These are phyloP conservation scores for Melinopterus prodromus DNA, from an alignment of 2,888 invertebrate species.

Conservation along the genomic window DNA sequence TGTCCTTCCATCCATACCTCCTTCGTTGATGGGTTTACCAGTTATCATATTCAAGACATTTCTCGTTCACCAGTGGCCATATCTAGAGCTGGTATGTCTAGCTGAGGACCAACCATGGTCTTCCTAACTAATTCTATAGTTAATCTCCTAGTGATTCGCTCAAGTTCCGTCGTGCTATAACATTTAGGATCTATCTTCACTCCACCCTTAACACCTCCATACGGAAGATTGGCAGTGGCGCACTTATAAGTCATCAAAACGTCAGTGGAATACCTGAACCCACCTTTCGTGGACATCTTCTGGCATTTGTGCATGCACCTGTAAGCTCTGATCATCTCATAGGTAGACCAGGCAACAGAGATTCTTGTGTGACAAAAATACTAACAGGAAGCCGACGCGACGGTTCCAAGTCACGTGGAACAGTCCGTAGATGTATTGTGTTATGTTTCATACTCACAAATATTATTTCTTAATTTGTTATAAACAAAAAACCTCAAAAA, in stretches of 20 bases:
- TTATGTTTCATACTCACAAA: too few relatives aligned
- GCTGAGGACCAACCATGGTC: slow-evolving; percentile 69
- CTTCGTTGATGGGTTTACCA: slow-evolving; percentile 88
- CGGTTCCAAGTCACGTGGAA: too few relatives aligned
- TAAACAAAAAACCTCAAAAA: too few relatives aligned
- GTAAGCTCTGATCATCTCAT: slow-evolving; percentile 75
- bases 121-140: slow-evolving; percentile 72
- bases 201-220: slow-evolving; percentile 80
- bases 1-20: slow-evolving; percentile 85
- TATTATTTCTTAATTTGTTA: too few relatives aligned
- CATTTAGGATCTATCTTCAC: slow-evolving; percentile 77
- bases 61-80: slow-evolving; percentile 80
- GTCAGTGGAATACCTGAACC: slow-evolving; percentile 40
- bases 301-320: slow-evolving; percentile 80
- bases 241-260: slow-evolving; percentile 88
- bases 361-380: too few relatives aligned
- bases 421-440: too few relatives aligned
- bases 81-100: slow-evolving; percentile 87
- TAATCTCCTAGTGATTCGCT: slow-evolving; percentile 77
- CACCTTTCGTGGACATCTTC: slow-evolving; percentile 67
- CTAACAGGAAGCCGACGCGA: too few relatives aligned
- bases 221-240: slow-evolving; percentile 81
- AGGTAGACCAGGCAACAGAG: too few relatives aligned
- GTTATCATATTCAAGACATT: slow-evolving; percentile 89
- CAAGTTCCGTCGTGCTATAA: slow-evolving; percentile 76